Percentiles rank a stretch among this genome's conserved stretches.
Evolutionary conservation across 1,140 invertebrate genomes (phyloP).

Genomic region (Drosophila dunni): DNA sequence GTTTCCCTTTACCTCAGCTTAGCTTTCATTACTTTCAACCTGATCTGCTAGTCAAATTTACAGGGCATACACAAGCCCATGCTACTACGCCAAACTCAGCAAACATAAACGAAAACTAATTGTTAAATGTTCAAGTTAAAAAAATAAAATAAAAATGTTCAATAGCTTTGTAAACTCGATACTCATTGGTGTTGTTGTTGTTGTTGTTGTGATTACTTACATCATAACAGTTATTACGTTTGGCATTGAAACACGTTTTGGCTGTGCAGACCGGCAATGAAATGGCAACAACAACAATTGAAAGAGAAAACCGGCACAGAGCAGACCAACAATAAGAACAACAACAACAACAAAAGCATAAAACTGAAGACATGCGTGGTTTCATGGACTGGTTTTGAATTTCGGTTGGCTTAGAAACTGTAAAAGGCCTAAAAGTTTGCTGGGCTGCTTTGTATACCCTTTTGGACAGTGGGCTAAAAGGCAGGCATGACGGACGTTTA

Average conservation of each 20-base stretch:
- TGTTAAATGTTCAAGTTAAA: conserved; percentile 30
- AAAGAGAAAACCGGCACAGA: conserved; percentile 52
- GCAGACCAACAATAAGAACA: conserved; percentile 37
- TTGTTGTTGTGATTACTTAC: conserved; percentile 62
- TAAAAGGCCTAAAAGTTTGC: conserved; percentile 2
- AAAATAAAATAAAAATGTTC: conserved; percentile 8
- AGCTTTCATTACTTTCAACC: not conserved
- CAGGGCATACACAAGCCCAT: conserved; percentile 16
- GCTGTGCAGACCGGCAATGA: conserved; percentile 72
- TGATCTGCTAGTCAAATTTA: not conserved
- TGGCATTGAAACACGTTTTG: conserved; percentile 80
- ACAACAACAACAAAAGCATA: conserved; percentile 20
- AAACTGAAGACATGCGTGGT: conserved; percentile 13
- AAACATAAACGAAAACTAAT: conserved; percentile 65
- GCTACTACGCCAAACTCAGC: conserved; percentile 22
- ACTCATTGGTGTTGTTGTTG: conserved; percentile 23
- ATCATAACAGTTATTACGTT: conserved; percentile 84
- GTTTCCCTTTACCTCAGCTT: not conserved
- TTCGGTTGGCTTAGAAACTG: conserved; percentile 26
- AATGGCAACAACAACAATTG: conserved; percentile 60
- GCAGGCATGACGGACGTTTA: too few species aligned
- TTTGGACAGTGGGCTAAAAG: too few species aligned
- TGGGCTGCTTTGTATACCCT: too few species aligned
- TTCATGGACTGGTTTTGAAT: conserved; percentile 36
- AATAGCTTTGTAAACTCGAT: conserved; percentile 42